phyloP scores from a whole-genome alignment of 1,140 invertebrate species.

The Ostrea edulis region DNA sequence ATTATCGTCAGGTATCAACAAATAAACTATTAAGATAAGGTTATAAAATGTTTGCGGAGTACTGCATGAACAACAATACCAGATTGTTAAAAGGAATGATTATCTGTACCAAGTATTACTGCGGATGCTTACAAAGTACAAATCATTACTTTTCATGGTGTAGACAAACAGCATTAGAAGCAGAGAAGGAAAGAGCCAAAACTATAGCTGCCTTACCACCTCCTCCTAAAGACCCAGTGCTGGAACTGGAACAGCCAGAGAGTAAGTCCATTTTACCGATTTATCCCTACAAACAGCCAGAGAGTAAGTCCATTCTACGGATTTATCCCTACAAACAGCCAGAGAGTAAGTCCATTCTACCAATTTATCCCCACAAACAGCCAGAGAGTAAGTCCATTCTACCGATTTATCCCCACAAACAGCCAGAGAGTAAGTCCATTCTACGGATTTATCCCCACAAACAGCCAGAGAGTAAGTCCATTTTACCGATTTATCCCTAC shows the following conservation, averaged over 20 bases:
- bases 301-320: conserved; percentile 52
- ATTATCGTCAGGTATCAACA: conserved; percentile 69
- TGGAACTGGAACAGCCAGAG: conserved; percentile 49
- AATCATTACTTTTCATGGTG: conserved; percentile 34
- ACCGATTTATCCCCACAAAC: too few relatives aligned
- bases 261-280: conserved; percentile 44
- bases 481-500: too few relatives aligned
- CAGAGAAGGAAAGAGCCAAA: conserved; percentile 70
- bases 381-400: too few relatives aligned
- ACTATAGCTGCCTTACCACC: conserved; percentile 73
- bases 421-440: conserved; percentile 59
- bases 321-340: too few relatives aligned
- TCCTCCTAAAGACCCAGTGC: conserved; percentile 69
- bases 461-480: conserved; percentile 6
- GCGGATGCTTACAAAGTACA: too few relatives aligned
- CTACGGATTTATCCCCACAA: too few relatives aligned
- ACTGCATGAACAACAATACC: conserved; percentile 66
- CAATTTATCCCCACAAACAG: too few relatives aligned
- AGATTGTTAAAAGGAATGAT: conserved; percentile 69
- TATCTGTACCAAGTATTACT: not conserved
- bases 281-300: too few relatives aligned
- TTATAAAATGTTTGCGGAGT: too few relatives aligned
- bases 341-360: not conserved
- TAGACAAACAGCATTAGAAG: conserved; percentile 72
- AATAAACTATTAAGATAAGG: not conserved